Evolutionary conservation across 2,113 vertebrate species (phyloP).

Genomic region (Heterotilapia buettikoferi): DNA sequence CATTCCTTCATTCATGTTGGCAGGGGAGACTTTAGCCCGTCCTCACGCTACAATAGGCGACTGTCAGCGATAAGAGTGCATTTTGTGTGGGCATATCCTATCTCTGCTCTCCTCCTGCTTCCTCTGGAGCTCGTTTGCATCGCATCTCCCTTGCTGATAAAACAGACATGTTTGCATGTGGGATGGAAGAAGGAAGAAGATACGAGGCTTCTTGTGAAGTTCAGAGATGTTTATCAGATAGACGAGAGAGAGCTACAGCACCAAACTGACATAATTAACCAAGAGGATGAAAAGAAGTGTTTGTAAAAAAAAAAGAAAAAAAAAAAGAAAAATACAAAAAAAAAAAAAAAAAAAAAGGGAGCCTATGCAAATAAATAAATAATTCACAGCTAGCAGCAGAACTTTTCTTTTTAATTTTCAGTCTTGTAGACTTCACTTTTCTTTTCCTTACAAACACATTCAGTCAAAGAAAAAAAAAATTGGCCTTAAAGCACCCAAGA

Average conservation of each 20-base stretch:
- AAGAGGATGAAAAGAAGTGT: background rate
- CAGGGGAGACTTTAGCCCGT: background rate
- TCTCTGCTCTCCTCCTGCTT: constrained; percentile 25
- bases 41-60: constrained; percentile 21
- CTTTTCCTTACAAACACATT: background rate
- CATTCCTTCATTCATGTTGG: constrained; percentile 16
- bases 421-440: background rate
- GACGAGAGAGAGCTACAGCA: background rate
- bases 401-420: background rate
- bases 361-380: background rate
- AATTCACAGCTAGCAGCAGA: background rate
- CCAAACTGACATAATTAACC: background rate
- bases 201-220: background rate
- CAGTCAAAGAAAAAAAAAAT: background rate
- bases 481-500: background rate
- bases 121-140: constrained; percentile 48
- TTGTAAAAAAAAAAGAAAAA: too few species aligned
- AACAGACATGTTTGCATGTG: constrained; percentile 20
- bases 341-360: background rate
- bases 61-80: constrained; percentile 21
- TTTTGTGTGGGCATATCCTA: constrained; percentile 9
- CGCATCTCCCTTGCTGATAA: background rate
- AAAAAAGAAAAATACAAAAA: too few species aligned
- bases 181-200: background rate
- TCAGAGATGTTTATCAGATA: constrained; percentile 11